These are phyloP conservation scores for Cephus spinipes DNA, from an alignment of 2,888 invertebrate genomes.

Conservation along the genomic window DNA sequence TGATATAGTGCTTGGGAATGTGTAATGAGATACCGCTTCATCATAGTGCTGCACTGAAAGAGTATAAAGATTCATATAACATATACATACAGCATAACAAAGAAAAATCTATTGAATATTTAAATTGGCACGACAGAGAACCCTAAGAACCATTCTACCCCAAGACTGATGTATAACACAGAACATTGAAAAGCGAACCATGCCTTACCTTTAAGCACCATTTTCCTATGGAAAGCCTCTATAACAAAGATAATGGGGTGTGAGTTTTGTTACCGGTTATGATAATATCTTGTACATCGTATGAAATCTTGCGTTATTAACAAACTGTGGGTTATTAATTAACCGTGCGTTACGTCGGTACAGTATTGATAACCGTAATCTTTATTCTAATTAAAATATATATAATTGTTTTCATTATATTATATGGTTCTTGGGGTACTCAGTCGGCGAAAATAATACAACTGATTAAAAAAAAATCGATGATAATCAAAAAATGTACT, in stretches of 20 bases:
- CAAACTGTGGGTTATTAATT: background rate
- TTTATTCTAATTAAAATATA: too few relatives aligned
- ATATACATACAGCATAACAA: too few relatives aligned
- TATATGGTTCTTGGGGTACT: constrained; percentile 35
- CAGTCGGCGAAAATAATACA: constrained; percentile 26
- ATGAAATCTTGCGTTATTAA: background rate
- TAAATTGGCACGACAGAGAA: constrained; percentile 36
- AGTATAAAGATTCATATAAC: too few relatives aligned
- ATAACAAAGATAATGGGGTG: constrained; percentile 68
- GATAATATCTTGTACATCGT: too few relatives aligned
- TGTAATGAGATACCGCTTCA: too few relatives aligned
- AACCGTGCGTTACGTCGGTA: constrained; percentile 1
- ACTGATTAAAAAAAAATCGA: background rate
- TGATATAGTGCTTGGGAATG: too few relatives aligned
- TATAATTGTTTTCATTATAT: background rate
- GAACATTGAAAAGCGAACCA: constrained; percentile 34
- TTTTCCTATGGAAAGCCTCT: constrained; percentile 74
- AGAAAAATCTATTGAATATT: too few relatives aligned
- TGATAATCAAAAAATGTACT: background rate
- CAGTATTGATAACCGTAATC: background rate
- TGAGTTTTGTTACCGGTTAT: constrained; percentile 8
- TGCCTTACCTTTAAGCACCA: constrained; percentile 74
- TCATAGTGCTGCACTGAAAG: too few relatives aligned
- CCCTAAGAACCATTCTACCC: constrained; percentile 50
- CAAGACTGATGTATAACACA: constrained; percentile 22